Base-by-base conservation (phyloP, 2,113 vertebrate genomes). In the Strigops habroptila region DNA sequence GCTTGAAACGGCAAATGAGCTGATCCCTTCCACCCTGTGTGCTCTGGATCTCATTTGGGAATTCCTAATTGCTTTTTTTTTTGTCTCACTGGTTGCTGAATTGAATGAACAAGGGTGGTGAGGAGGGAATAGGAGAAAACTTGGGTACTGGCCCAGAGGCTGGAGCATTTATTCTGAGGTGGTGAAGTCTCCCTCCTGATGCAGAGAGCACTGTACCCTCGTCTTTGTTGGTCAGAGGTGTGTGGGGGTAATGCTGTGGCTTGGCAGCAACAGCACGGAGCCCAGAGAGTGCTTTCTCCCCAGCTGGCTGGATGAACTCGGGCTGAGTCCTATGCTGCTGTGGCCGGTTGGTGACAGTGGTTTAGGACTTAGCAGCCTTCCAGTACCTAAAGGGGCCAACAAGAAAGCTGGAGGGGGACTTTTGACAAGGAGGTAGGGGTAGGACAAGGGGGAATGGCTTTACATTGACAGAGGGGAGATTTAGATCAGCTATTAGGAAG, bases 21-120 rank as follows among this genome's bases (percentile, higher is more conserved):
- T 48, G 71, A 1, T 41, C 8, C 28, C 5, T 65, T 16, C 22
- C 35, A 4, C 22, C 14, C 16, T 41, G n/a, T 2, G 22, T 1
- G 25, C 65, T 22, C 28, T 62, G 19, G 4, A 3, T 8, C 16
- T 28, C 8, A 12, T 30, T 37, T n/a, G 51, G 67, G 51, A 46
- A 31, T 67, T 8, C 6, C 12, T 7, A 2, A 8, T 12, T 16
- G 3, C 7, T 1, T 46, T 28, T 3, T 28, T 3, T 43, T 37
- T 7, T 27, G 3, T 12, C 8, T 3, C 2, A 0, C 1, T 18
- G 46, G 2, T 37, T 51, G 7, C 21, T 12, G 5, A 33, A 31
- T 21, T 5, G 4, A 0, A 30, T 13, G 53, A 11, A 9, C 2
- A 5, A 18, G 25, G 41, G 2, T 5, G 14, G 5, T 23, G 21